phyloP scores from a whole-genome alignment of 2,797 vertebrate species.

The Gymnoscopelus braueri region DNA sequence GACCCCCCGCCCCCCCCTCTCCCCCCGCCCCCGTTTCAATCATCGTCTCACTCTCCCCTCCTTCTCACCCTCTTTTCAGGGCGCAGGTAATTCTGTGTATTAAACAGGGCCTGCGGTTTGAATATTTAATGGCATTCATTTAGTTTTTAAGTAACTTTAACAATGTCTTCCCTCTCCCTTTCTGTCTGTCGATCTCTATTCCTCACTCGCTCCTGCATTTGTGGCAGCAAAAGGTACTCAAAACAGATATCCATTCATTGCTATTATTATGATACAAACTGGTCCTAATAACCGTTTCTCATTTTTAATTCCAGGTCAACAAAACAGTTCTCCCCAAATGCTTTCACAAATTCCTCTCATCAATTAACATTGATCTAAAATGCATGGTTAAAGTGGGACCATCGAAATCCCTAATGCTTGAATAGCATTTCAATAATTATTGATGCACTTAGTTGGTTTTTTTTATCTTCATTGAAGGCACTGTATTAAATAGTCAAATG shows the following conservation, averaged over 20 bases:
- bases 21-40: slow-evolving; percentile 53
- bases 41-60: slow-evolving; percentile 35
- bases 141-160: slow-evolving; percentile 64
- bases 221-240: slow-evolving; percentile 22
- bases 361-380: slow-evolving; percentile 23
- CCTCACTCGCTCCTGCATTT: slow-evolving; percentile 24
- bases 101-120: slow-evolving; percentile 67
- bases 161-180: slow-evolving; percentile 33
- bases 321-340: slow-evolving; percentile 38
- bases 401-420: neutral
- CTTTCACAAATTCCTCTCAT: slow-evolving; percentile 9
- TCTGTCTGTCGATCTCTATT: slow-evolving; percentile 32
- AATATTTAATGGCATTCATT: slow-evolving; percentile 76
- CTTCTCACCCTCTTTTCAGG: slow-evolving; percentile 46
- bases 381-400: slow-evolving; percentile 19
- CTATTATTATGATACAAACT: slow-evolving; percentile 35
- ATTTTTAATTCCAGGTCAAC: slow-evolving; percentile 24
- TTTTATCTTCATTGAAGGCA: slow-evolving; percentile 47
- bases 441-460: slow-evolving; percentile 39
- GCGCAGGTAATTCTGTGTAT: slow-evolving; percentile 64
- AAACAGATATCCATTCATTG: slow-evolving; percentile 12
- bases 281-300: slow-evolving; percentile 8
- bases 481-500: slow-evolving; percentile 52
- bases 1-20: slow-evolving; percentile 23
- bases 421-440: slow-evolving; percentile 27